Evolutionary conservation across 2,888 invertebrate genomes (phyloP).

Genomic region (Brachyptera putata): DNA sequence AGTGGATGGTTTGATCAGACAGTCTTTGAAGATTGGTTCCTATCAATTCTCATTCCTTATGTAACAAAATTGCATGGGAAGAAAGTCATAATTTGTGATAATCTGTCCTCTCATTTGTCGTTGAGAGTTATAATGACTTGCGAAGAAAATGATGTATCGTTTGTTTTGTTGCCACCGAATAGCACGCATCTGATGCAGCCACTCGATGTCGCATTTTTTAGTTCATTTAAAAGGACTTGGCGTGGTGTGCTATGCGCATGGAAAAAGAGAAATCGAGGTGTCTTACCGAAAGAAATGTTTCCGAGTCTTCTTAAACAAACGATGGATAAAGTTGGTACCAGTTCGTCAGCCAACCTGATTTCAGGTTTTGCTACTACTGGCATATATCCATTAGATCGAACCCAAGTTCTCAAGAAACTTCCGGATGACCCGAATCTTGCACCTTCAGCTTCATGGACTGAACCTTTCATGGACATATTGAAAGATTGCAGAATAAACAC

Average conservation of each 20-base stretch:
- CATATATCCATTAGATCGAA: not conserved
- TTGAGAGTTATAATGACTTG: conserved; percentile 36
- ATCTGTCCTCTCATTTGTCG: conserved; percentile 35
- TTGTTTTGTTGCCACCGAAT: conserved; percentile 38
- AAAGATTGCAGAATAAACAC: too few relatives aligned
- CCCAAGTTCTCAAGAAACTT: not conserved
- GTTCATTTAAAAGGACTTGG: conserved; percentile 31
- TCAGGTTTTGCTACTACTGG: not conserved
- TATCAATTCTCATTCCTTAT: conserved; percentile 34
- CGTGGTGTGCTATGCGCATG: not conserved
- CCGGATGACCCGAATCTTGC: too few relatives aligned
- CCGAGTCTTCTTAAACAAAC: not conserved
- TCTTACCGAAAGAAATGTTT: not conserved
- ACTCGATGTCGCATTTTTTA: conserved; percentile 36
- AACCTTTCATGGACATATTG: too few relatives aligned
- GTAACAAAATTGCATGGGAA: conserved; percentile 29
- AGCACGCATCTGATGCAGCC: conserved; percentile 36
- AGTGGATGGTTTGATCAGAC: conserved; percentile 40
- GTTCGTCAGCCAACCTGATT: not conserved
- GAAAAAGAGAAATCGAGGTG: not conserved
- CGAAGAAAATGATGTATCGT: conserved; percentile 38
- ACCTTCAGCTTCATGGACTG: too few relatives aligned
- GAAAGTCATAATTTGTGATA: not conserved
- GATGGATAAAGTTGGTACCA: not conserved
- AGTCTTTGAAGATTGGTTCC: conserved; percentile 40